Percentiles rank a stretch among this genome's conserved stretches.
These are phyloP conservation scores for Chrysopilus asiliformis DNA, from an alignment of 2,888 invertebrate genomes.

Conservation along the genomic window DNA sequence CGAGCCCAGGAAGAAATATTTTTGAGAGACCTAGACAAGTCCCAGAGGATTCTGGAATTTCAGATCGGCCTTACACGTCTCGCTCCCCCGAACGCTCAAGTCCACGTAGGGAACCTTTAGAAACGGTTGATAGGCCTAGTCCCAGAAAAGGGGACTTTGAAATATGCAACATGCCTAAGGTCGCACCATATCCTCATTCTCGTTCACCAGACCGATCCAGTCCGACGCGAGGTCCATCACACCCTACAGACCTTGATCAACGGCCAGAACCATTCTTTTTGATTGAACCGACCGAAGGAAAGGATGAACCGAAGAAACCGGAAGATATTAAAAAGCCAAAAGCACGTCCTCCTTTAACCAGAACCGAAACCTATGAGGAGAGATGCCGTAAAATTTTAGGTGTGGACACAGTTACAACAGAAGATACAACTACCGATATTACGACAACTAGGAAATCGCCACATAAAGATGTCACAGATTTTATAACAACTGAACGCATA, in stretches of 20 bases:
- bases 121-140: too few relatives aligned
- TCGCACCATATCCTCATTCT: too few relatives aligned
- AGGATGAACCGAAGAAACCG: conserved; percentile 4
- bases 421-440: not conserved
- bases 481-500: conserved; percentile 10
- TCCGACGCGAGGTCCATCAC: too few relatives aligned
- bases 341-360: conserved; percentile 43
- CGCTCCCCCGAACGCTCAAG: too few relatives aligned
- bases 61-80: too few relatives aligned
- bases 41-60: too few relatives aligned
- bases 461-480: conserved; percentile 4
- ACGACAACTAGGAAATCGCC: not conserved
- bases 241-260: not conserved
- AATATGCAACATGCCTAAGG: too few relatives aligned
- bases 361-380: conserved; percentile 61
- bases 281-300: conserved; percentile 8
- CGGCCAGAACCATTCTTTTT: conserved; percentile 8
- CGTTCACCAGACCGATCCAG: too few relatives aligned
- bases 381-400: conserved; percentile 56
- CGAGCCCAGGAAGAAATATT: too few relatives aligned
- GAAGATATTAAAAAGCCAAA: conserved; percentile 27
- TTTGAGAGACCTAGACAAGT: too few relatives aligned
- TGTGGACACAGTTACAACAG: conserved; percentile 30
- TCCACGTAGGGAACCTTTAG: too few relatives aligned
- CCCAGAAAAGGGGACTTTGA: too few relatives aligned